These are phyloP conservation scores for Centrocercus urophasianus DNA, from an alignment of 2,113 vertebrate species.

Conservation along the genomic window DNA sequence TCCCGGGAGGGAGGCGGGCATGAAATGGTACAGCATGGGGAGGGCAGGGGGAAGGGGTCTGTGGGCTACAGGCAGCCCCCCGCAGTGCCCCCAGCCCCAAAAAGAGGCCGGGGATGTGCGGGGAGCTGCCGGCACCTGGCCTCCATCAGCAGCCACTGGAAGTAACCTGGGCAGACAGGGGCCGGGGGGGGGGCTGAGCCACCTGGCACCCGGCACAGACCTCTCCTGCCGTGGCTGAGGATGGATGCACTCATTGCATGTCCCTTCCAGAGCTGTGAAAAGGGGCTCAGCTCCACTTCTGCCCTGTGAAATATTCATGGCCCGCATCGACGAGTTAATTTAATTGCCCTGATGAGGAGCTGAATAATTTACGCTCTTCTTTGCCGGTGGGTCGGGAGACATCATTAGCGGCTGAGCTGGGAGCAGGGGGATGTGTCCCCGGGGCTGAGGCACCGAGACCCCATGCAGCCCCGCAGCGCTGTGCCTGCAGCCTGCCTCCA, in stretches of 20 bases:
- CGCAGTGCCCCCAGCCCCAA: neutral
- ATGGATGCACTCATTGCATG: neutral
- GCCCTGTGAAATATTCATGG: constrained; percentile 64
- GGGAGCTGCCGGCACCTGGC: neutral
- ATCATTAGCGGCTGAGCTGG: constrained; percentile 27
- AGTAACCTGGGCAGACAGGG: neutral
- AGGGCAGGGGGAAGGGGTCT: neutral
- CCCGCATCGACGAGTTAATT: constrained; percentile 49
- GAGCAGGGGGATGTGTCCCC: neutral
- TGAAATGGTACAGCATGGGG: neutral
- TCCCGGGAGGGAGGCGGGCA: neutral
- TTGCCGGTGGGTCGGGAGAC: neutral
- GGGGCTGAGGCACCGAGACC: neutral
- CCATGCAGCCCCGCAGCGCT: neutral
- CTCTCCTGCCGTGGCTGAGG: fast-evolving
- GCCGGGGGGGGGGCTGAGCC: neutral
- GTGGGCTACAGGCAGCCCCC: neutral
- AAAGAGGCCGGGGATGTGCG: fast-evolving
- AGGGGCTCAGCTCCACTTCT: neutral
- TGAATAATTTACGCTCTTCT: constrained; percentile 67
- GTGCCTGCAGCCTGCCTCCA: neutral
- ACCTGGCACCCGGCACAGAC: neutral
- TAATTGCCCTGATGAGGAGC: constrained; percentile 69
- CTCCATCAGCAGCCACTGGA: neutral
- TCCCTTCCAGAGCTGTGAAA: neutral